Percentiles rank a stretch among this genome's conserved stretches.
Conservation (phyloP, 2,113 vertebrate species). For the Arenaria interpres region DNA sequence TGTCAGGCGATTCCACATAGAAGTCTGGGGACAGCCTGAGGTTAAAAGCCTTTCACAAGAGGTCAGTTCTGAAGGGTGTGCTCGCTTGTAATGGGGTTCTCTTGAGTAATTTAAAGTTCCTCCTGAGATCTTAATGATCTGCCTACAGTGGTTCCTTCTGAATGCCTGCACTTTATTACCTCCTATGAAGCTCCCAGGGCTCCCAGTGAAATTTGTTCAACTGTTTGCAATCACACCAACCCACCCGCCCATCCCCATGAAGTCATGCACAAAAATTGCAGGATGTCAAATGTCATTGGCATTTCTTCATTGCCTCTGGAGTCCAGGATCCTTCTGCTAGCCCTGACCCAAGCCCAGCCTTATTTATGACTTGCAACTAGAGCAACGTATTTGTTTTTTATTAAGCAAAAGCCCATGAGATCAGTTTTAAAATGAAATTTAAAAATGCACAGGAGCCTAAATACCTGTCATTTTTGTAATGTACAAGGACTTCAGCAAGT, state of each 20-base stretch:
- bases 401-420: slow-evolving; percentile 14
- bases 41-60: background rate
- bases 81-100: background rate
- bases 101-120: background rate
- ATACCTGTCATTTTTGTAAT: background rate
- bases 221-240: slow-evolving; percentile 36
- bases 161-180: slow-evolving; percentile 14
- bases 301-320: slow-evolving; percentile 41
- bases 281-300: slow-evolving; percentile 43
- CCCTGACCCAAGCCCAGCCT: background rate
- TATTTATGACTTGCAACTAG: slow-evolving; percentile 17
- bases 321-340: slow-evolving; percentile 17
- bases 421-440: slow-evolving; percentile 5
- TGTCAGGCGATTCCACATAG: background rate
- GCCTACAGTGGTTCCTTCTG: background rate
- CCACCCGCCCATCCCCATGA: background rate
- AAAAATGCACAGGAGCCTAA: background rate
- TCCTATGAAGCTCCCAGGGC: slow-evolving; percentile 13
- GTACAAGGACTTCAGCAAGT: background rate
- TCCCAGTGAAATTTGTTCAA: slow-evolving; percentile 41
- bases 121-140: background rate
- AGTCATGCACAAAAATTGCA: slow-evolving; percentile 46
- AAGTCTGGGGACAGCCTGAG: background rate
- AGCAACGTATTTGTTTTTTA: background rate
- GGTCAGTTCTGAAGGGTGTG: background rate